Conservation (phyloP, 2,888 invertebrate genomes). For the Yponomeuta malinellus region DNA sequence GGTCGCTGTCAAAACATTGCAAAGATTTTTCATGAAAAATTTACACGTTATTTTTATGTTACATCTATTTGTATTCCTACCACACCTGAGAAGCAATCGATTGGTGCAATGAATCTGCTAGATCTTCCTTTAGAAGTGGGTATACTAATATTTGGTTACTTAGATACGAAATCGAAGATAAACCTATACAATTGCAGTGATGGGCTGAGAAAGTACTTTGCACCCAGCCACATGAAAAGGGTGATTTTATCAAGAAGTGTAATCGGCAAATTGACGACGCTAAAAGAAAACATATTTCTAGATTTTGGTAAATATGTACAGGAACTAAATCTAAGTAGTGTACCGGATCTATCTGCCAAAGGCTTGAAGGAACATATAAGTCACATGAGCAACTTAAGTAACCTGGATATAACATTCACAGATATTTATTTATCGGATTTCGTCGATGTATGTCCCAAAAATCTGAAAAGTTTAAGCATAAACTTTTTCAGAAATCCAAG, state of each 20-base stretch:
- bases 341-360: constrained; percentile 31
- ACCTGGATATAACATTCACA: constrained; percentile 38
- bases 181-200: constrained; percentile 27
- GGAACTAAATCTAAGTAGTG: constrained; percentile 34
- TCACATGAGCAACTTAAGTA: constrained; percentile 28
- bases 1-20: background rate
- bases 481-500: constrained; percentile 35
- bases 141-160: constrained; percentile 27
- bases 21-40: background rate
- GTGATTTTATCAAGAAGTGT: constrained; percentile 31
- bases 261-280: constrained; percentile 28
- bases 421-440: constrained; percentile 35
- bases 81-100: background rate
- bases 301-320: constrained; percentile 28
- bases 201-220: constrained; percentile 30
- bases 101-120: constrained; percentile 24
- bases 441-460: constrained; percentile 29
- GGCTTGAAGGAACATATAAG: constrained; percentile 27
- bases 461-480: constrained; percentile 32
- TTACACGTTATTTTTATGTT: background rate
- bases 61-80: background rate
- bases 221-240: constrained; percentile 29
- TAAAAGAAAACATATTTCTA: constrained; percentile 29
- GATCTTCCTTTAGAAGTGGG: constrained; percentile 33
- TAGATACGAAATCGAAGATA: constrained; percentile 29